A percentile compares a stretch with the other conserved stretches of the same genome.
phyloP scores from a whole-genome alignment of 2,888 invertebrate genomes.

The Erannis defoliaria region DNA sequence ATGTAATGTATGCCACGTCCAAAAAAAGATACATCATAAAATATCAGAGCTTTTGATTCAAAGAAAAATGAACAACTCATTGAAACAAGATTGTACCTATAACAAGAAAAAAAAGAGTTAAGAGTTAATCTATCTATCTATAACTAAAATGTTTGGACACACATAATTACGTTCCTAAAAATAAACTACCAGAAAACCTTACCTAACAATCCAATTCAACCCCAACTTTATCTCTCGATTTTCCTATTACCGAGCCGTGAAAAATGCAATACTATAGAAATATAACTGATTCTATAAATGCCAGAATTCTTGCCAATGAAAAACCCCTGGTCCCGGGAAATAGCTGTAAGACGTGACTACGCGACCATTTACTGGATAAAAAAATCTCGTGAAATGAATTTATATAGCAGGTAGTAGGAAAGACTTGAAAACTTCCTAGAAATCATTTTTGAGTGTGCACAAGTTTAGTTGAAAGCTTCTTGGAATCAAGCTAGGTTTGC shows the following conservation, averaged over 20 bases:
- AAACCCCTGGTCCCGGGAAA: constrained; percentile 30
- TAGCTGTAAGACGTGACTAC: constrained; percentile 46
- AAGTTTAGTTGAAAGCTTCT: not conserved
- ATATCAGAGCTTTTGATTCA: too few relatives aligned
- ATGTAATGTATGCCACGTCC: too few relatives aligned
- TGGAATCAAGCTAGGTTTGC: not conserved
- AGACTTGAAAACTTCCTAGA: constrained; percentile 5
- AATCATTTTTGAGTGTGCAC: constrained; percentile 1
- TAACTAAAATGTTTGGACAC: too few relatives aligned
- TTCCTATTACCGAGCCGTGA: constrained; percentile 18
- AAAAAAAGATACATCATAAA: too few relatives aligned
- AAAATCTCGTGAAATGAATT: constrained; percentile 55
- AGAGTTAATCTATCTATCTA: too few relatives aligned
- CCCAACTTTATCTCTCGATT: constrained; percentile 7
- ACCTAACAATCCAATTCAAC: not conserved
- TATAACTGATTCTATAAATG: constrained; percentile 32
- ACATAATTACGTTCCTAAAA: not conserved
- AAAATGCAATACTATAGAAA: constrained; percentile 40
- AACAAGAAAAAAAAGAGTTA: too few relatives aligned
- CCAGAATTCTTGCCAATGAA: constrained; percentile 34
- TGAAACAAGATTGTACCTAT: too few relatives aligned
- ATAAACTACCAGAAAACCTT: not conserved
- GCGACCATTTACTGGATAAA: constrained; percentile 49
- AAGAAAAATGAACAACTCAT: too few relatives aligned
- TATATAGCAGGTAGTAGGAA: constrained; percentile 41